phyloP scores from a whole-genome alignment of 2,888 invertebrate species.

The Heliconius charithonia region DNA sequence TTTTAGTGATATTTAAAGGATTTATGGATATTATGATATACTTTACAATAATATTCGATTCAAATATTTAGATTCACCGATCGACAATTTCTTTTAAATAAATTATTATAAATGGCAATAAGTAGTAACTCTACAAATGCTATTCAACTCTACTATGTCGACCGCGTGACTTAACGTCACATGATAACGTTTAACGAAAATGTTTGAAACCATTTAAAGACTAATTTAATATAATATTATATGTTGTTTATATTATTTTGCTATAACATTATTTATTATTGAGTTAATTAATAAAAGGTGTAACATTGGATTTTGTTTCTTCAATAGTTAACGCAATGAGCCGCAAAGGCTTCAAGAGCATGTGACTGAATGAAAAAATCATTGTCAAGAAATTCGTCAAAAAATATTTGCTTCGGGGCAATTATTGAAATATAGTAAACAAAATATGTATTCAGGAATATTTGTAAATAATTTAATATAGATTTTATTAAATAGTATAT shows the following conservation, averaged over 20 bases:
- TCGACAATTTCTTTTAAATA: not conserved
- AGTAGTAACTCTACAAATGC: not conserved
- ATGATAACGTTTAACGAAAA: slow-evolving; percentile 32
- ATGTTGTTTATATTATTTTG: not conserved
- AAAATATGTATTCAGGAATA: not conserved
- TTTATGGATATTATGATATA: not conserved
- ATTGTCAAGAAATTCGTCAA: slow-evolving; percentile 53
- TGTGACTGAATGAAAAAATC: slow-evolving; percentile 61
- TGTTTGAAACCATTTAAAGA: not conserved
- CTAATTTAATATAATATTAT: not conserved
- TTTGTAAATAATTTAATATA: not conserved
- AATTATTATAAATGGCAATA: not conserved
- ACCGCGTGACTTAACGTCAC: slow-evolving; percentile 45
- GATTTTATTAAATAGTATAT: not conserved
- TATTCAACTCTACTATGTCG: slow-evolving; percentile 25
- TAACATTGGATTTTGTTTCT: slow-evolving; percentile 49
- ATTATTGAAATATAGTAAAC: not conserved
- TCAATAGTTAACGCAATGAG: slow-evolving; percentile 50
- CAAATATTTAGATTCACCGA: not conserved
- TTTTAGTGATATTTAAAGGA: not conserved
- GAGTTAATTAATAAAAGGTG: slow-evolving; percentile 37
- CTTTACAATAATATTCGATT: too few species aligned
- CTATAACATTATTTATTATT: not conserved
- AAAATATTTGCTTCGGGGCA: slow-evolving; percentile 48
- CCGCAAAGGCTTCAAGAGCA: slow-evolving; percentile 56